phyloP scores from a whole-genome alignment of 2,797 vertebrate genomes.

The Serranus cabrilla region DNA sequence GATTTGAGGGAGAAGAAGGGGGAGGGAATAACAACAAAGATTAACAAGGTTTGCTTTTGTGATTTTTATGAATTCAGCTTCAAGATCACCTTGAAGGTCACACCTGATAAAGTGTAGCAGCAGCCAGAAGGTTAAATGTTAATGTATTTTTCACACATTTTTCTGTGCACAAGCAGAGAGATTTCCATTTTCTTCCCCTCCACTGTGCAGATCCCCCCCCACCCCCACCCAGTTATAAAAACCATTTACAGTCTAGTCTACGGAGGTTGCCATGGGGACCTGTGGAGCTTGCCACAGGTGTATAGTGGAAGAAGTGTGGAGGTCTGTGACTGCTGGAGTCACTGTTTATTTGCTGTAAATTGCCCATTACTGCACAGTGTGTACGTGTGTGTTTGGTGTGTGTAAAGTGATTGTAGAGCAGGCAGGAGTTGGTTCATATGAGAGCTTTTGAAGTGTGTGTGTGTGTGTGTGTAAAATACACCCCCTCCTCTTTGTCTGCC shows the following conservation, averaged over 20 bases:
- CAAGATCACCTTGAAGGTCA: neutral
- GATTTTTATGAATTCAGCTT: neutral
- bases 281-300: slow-evolving; percentile 77
- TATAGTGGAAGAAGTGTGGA: slow-evolving; percentile 44
- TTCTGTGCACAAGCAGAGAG: neutral
- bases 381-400: slow-evolving; percentile 12
- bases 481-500: slow-evolving; percentile 19
- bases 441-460: slow-evolving; percentile 54
- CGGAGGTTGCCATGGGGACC: slow-evolving; percentile 79
- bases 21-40: neutral
- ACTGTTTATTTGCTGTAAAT: slow-evolving; percentile 25
- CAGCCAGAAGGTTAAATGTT: neutral
- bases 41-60: neutral
- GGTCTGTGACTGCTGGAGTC: slow-evolving; percentile 14
- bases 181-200: neutral
- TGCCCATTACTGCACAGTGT: slow-evolving; percentile 24
- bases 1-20: neutral
- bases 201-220: slow-evolving; percentile 18
- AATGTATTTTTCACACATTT: neutral
- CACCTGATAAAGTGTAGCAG: neutral
- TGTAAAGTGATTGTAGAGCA: slow-evolving; percentile 11
- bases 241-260: slow-evolving; percentile 62
- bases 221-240: slow-evolving; percentile 73
- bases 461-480: slow-evolving; percentile 1
- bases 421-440: slow-evolving; percentile 35